Evolutionary conservation across 2,113 vertebrate genomes (phyloP).

Genomic region (Serilophus lunatus): DNA sequence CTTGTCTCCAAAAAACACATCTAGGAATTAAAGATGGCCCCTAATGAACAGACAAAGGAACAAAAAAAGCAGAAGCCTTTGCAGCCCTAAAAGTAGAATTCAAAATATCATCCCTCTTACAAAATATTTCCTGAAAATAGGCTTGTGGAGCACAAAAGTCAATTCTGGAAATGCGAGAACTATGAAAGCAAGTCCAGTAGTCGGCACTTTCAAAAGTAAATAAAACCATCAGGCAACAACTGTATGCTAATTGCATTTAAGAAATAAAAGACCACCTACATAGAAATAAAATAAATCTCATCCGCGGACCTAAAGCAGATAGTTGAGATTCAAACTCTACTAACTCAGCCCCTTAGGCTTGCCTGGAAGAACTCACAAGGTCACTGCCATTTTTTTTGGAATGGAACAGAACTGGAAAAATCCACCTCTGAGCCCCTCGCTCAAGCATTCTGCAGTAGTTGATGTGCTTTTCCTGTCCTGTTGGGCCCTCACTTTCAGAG

Average conservation of each 20-base stretch:
- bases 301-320: slow-evolving; percentile 10
- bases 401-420: neutral
- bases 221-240: slow-evolving; percentile 56
- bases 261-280: slow-evolving; percentile 25
- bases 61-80: slow-evolving; percentile 36
- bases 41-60: slow-evolving; percentile 45
- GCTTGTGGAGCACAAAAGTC: slow-evolving; percentile 21
- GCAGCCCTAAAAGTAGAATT: slow-evolving; percentile 34
- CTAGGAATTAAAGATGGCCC: slow-evolving; percentile 40
- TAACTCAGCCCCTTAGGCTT: neutral
- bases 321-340: neutral
- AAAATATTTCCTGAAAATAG: slow-evolving; percentile 58
- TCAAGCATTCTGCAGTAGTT: rapidly evolving
- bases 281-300: slow-evolving; percentile 32
- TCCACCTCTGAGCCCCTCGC: neutral
- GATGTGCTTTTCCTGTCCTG: neutral
- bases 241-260: slow-evolving; percentile 57
- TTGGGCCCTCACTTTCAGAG: neutral
- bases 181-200: slow-evolving; percentile 53
- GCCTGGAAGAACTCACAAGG: neutral
- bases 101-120: slow-evolving; percentile 47
- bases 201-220: slow-evolving; percentile 52
- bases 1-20: neutral
- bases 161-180: slow-evolving; percentile 47
- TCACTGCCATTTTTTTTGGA: neutral